These are phyloP conservation scores for Pachliopta kotzebuea DNA, from an alignment of 2,888 invertebrate species.

Conservation along the genomic window DNA sequence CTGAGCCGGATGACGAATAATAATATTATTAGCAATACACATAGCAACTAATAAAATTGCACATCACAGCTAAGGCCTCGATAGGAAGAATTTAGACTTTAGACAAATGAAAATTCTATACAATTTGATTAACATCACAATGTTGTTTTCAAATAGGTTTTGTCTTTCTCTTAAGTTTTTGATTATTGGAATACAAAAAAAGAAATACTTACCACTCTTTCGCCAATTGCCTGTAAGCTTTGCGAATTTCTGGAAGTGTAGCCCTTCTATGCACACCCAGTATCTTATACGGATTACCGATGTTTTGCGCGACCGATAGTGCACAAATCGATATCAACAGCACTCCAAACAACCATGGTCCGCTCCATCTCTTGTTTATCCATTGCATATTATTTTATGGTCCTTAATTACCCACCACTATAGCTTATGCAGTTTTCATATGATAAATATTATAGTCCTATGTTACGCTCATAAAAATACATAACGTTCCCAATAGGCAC, in stretches of 20 bases:
- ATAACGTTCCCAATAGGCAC: constrained; percentile 48
- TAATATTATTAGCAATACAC: no score
- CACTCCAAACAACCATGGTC: constrained; percentile 59
- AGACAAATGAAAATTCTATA: no score
- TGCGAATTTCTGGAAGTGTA: constrained; percentile 90
- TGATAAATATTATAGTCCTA: constrained; percentile 48
- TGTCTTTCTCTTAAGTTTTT: no score
- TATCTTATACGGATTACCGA: constrained; percentile 91
- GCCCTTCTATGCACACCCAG: constrained; percentile 89
- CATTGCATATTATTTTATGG: constrained; percentile 69
- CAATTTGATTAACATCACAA: no score
- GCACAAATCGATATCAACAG: constrained; percentile 48
- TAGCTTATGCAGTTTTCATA: constrained; percentile 50
- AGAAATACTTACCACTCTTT: constrained; percentile 88
- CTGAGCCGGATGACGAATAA: no score
- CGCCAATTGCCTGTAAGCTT: constrained; percentile 93
- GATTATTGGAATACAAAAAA: background rate
- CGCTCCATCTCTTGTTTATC: constrained; percentile 62
- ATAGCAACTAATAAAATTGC: no score
- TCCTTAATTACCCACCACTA: constrained; percentile 41
- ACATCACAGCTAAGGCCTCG: no score
- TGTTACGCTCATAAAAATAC: constrained; percentile 43
- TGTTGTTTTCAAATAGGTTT: no score
- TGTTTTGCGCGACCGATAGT: constrained; percentile 62
- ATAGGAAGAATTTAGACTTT: no score